These are phyloP conservation scores for Olivierus martensii DNA, from an alignment of 1,140 invertebrate genomes.

Conservation along the genomic window DNA sequence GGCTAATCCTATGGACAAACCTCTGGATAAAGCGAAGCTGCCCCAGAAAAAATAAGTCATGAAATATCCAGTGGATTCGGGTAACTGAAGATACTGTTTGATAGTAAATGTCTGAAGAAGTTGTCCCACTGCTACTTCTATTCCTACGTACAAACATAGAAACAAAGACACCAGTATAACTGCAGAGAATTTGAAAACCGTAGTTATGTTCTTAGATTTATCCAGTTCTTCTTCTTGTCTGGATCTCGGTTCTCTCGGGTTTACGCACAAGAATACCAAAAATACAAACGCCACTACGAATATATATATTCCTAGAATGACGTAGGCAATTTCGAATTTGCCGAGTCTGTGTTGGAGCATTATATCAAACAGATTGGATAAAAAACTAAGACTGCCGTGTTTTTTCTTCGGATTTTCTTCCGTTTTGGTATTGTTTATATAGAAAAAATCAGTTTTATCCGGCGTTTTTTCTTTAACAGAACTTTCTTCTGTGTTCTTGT, in stretches of 20 bases:
- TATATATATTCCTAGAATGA: constrained; percentile 32
- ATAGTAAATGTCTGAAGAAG: constrained; percentile 31
- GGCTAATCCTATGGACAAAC: constrained; percentile 32
- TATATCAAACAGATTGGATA: background rate
- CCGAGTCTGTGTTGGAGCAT: constrained; percentile 2
- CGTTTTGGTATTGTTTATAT: no score
- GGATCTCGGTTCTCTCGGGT: constrained; percentile 24
- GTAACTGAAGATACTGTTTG: constrained; percentile 23
- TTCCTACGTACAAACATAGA: constrained; percentile 34
- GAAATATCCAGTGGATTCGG: constrained; percentile 27
- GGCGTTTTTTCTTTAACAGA: no score
- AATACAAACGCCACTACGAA: constrained; percentile 31
- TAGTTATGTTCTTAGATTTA: constrained; percentile 3
- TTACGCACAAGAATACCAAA: constrained; percentile 30
- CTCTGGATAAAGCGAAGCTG: constrained; percentile 32
- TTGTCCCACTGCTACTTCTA: constrained; percentile 37
- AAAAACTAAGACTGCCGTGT: background rate
- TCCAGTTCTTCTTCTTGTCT: constrained; percentile 21
- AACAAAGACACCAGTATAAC: constrained; percentile 32
- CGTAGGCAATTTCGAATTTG: constrained; percentile 28
- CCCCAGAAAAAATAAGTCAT: constrained; percentile 37
- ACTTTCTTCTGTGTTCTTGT: no score
- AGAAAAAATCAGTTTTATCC: no score
- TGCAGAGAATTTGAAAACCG: constrained; percentile 22
- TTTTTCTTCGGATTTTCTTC: no score